Percentiles rank a stretch among this genome's conserved stretches.
These are phyloP conservation scores for Serinus canaria DNA, from an alignment of 2,113 vertebrate species.

Conservation along the genomic window DNA sequence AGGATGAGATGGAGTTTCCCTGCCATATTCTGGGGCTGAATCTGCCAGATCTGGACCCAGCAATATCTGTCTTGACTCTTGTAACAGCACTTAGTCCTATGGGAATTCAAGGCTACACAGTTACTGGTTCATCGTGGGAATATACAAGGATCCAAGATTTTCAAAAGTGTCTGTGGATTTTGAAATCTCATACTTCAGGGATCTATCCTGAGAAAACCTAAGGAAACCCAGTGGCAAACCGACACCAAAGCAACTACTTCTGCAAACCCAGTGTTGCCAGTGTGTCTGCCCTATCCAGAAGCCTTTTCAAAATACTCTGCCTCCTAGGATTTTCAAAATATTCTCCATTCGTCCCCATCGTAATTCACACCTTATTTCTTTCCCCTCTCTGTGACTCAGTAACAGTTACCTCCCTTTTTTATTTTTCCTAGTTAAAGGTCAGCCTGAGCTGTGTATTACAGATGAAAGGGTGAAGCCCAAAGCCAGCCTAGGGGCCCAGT, in stretches of 20 bases:
- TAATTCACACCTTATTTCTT: slow-evolving; percentile 34
- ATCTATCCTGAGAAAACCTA: background rate
- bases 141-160: background rate
- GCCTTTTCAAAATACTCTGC: background rate
- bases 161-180: background rate
- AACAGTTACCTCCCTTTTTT: slow-evolving; percentile 22
- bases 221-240: background rate
- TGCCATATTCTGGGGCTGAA: background rate
- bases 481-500: slow-evolving; percentile 54
- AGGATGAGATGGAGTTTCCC: background rate
- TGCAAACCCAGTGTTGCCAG: background rate
- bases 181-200: background rate
- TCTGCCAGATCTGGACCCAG: background rate
- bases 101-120: background rate
- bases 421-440: slow-evolving; percentile 55
- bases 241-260: background rate
- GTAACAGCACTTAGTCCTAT: background rate
- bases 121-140: background rate
- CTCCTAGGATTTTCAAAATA: slow-evolving; percentile 33
- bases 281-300: background rate
- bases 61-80: background rate
- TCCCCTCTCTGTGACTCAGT: background rate
- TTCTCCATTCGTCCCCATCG: background rate
- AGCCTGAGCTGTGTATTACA: slow-evolving; percentile 10
- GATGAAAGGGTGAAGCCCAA: slow-evolving; percentile 52